phyloP scores from a whole-genome alignment of 2,888 invertebrate species.

The Gymnocheta viridis region DNA sequence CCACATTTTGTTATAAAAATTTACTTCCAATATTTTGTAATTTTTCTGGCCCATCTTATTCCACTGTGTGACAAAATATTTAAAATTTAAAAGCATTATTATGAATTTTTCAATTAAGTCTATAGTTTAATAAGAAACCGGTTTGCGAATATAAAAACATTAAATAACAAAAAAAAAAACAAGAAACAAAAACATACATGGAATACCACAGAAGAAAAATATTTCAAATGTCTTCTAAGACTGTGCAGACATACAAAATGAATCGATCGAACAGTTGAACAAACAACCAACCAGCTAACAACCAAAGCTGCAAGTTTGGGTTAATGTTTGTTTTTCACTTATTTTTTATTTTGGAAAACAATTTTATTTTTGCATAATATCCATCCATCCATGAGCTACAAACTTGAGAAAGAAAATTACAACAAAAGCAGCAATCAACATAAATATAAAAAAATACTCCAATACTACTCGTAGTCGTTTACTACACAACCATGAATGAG shows the following conservation, averaged over 20 bases:
- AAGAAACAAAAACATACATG: slow-evolving; percentile 1
- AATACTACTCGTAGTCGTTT: slow-evolving; percentile 13
- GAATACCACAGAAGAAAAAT: slow-evolving; percentile 49
- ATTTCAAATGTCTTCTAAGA: slow-evolving; percentile 49
- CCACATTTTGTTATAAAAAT: too few relatives aligned
- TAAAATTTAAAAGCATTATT: slow-evolving; percentile 33
- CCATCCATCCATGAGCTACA: slow-evolving; percentile 37
- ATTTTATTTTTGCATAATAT: slow-evolving; percentile 43
- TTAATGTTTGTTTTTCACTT: background rate
- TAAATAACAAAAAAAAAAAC: background rate
- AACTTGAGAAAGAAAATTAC: slow-evolving; percentile 49
- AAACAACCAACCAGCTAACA: slow-evolving; percentile 19
- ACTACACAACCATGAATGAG: slow-evolving; percentile 59
- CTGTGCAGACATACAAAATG: slow-evolving; percentile 17
- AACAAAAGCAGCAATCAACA: slow-evolving; percentile 11
- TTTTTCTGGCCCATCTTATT: too few relatives aligned
- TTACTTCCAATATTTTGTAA: too few relatives aligned
- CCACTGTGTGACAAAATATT: slow-evolving; percentile 39
- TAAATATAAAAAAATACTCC: slow-evolving; percentile 35
- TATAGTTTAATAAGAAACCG: slow-evolving; percentile 19
- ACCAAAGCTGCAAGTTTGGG: slow-evolving; percentile 7
- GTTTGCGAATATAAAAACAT: slow-evolving; percentile 48
- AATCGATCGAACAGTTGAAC: background rate
- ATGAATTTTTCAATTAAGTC: slow-evolving; percentile 43
- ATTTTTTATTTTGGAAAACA: slow-evolving; percentile 7